Base-by-base conservation (phyloP, 1,140 invertebrate genomes). In the Aplysia californica region DNA sequence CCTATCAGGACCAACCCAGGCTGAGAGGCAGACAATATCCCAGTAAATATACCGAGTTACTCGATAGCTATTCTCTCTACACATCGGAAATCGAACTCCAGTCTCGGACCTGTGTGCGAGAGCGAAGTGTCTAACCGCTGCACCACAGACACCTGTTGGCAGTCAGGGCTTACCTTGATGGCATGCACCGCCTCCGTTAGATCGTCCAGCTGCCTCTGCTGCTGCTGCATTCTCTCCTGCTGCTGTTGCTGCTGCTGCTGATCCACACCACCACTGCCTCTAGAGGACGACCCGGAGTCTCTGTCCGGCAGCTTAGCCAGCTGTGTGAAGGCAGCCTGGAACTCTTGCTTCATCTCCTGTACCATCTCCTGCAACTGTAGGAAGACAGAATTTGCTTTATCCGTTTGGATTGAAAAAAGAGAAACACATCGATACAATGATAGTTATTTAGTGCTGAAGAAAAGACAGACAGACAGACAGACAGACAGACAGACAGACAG, bases 291-390 rank as follows among this genome's bases (percentile, higher is more conserved):
- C n/a, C n/a, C n/a, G n/a, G n/a, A n/a, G n/a, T 83, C 81, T 35
- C 75, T 77, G 61, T 61, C 79, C 72, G 80, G 81, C 36, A 78
- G 77, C 66, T 83, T 80, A 4, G 79, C 77, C n/a, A 83, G 75
- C 44, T 83, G 79, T 50, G 79, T 69, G 73, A 83, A 69, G 3
- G 76, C 79, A 33, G 64, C 59, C 2, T 78, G 71, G 61, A 83
- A 81, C 2, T 76, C 78, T 41, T 77, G 50, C 70, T 81, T 80
- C 78, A 83, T 83, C 74, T 83, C 81, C 66, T 78, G 73, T 10
- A 83, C 81, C 79, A 83, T 83, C 33, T 83, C 81, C 56, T 83
- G 77, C 21, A 83, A 75, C 81, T 83, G 5, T 18, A 73, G 38
- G 23, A 10, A 55, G 36, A 71, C 15, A 56, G 26, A 18, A 41